A percentile compares a stretch with the other conserved stretches of the same genome.
These are phyloP conservation scores for Malacoctenus gilli DNA, from an alignment of 2,797 vertebrate species.

Conservation along the genomic window DNA sequence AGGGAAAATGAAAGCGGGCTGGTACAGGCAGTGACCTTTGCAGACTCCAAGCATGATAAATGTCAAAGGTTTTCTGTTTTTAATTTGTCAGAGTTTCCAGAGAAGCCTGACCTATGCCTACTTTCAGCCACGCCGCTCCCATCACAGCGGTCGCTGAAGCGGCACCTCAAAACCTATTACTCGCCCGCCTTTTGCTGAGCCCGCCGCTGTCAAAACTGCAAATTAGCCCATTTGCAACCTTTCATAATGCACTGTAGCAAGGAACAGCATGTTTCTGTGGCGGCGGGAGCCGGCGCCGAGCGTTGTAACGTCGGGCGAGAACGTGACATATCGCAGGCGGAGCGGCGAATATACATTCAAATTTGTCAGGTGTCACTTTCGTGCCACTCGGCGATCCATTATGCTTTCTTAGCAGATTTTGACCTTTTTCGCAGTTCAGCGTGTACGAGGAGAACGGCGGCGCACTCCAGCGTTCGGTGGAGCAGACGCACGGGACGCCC, in stretches of 20 bases:
- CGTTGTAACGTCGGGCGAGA: conserved; percentile 48
- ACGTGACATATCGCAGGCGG: conserved; percentile 63
- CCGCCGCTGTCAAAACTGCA: conserved; percentile 75
- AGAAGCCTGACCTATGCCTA: conserved; percentile 78
- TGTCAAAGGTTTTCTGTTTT: conserved; percentile 81
- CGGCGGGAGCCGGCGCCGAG: conserved; percentile 33
- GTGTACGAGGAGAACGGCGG: conserved; percentile 6
- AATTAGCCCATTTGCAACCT: conserved; percentile 81
- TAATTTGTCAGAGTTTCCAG: conserved; percentile 81
- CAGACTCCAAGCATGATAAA: conserved; percentile 77
- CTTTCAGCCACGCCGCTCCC: conserved; percentile 68
- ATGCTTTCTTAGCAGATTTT: conserved; percentile 45
- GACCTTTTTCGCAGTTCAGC: conserved; percentile 35
- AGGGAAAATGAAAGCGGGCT: conserved; percentile 67
- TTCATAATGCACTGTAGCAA: conserved; percentile 74
- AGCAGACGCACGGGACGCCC: no score
- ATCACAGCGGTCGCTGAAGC: conserved; percentile 75
- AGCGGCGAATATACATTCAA: conserved; percentile 46
- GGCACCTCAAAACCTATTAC: conserved; percentile 76
- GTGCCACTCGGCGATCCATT: conserved; percentile 47
- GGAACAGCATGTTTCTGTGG: conserved; percentile 61
- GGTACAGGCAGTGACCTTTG: conserved; percentile 76
- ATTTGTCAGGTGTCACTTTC: conserved; percentile 66
- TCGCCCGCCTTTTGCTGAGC: conserved; percentile 63
- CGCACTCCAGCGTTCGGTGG: no score